phyloP scores from a whole-genome alignment of 1,140 invertebrate genomes.

The Drosophila elegans region DNA sequence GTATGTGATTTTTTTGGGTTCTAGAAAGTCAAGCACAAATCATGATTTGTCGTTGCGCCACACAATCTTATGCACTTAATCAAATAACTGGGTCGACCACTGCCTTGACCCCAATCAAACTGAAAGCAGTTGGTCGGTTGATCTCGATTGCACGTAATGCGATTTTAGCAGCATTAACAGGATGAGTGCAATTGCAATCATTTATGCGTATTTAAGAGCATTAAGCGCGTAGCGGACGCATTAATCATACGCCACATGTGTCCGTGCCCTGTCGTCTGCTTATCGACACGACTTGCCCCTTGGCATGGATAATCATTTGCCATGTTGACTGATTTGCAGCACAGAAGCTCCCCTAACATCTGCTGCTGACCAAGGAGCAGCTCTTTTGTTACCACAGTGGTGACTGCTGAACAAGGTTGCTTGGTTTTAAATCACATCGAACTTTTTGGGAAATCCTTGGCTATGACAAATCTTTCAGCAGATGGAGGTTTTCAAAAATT shows the following conservation, averaged over 20 bases:
- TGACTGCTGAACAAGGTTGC: not conserved
- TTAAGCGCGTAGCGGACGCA: conserved; percentile 58
- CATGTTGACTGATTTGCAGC: conserved; percentile 59
- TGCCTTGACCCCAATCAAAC: conserved; percentile 10
- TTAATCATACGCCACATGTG: conserved; percentile 67
- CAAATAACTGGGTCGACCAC: conserved; percentile 25
- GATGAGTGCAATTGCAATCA: conserved; percentile 45
- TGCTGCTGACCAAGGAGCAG: conserved; percentile 29
- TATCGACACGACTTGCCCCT: conserved; percentile 38
- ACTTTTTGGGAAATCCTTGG: no score
- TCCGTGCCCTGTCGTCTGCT: conserved; percentile 31
- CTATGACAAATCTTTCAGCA: no score
- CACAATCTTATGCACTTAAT: conserved; percentile 28
- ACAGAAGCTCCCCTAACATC: conserved; percentile 10
- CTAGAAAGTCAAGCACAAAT: conserved; percentile 1
- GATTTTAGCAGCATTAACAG: conserved; percentile 43
- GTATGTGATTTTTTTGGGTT: not conserved
- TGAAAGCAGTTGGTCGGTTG: not conserved
- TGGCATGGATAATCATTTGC: conserved; percentile 35
- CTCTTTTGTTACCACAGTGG: conserved; percentile 7
- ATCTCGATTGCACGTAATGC: conserved; percentile 26
- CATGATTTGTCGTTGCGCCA: not conserved
- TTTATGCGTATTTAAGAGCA: conserved; percentile 61
- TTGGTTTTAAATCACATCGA: not conserved
- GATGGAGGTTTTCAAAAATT: not conserved